Evolutionary conservation across 2,888 invertebrate genomes (phyloP).

Genomic region (Drosophila histrio): DNA sequence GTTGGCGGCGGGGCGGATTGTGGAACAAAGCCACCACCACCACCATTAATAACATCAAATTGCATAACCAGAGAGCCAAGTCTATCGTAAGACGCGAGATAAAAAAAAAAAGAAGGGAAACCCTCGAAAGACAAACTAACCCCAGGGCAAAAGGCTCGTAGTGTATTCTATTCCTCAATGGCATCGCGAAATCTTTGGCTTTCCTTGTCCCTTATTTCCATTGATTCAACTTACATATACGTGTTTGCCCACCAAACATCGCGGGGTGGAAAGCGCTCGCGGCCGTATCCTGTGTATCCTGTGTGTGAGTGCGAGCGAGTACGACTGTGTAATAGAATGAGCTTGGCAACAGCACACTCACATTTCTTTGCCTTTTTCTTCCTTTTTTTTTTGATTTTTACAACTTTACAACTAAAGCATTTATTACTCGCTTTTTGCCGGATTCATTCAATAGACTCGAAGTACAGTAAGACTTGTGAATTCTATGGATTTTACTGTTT

Average conservation of each 20-base stretch:
- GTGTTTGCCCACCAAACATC: conserved; percentile 71
- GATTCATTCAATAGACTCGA: conserved; percentile 26
- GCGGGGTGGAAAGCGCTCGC: conserved; percentile 75
- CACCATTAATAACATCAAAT: conserved; percentile 19
- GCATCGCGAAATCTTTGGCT: conserved; percentile 51
- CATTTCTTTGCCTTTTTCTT: conserved; percentile 5
- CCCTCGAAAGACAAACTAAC: conserved; percentile 54
- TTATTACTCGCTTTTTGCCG: conserved; percentile 39
- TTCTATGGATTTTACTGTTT: conserved; percentile 9
- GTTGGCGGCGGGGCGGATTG: conserved; percentile 43
- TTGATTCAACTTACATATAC: conserved; percentile 67
- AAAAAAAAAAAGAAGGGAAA: conserved; percentile 39
- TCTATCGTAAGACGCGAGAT: conserved; percentile 49
- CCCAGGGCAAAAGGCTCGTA: conserved; percentile 43
- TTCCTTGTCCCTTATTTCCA: conserved; percentile 33
- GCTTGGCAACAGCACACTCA: conserved; percentile 50
- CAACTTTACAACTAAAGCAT: conserved; percentile 24
- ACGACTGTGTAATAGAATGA: conserved; percentile 28
- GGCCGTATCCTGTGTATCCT: conserved; percentile 19
- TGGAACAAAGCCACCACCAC: conserved; percentile 38
- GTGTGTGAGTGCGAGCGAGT: conserved; percentile 26
- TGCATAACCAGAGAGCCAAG: conserved; percentile 16
- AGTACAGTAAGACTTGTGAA: conserved; percentile 66
- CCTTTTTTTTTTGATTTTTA: neutral
- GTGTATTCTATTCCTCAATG: conserved; percentile 14